phyloP scores from a whole-genome alignment of 2,797 vertebrate species.

The Tamandua tetradactyla region DNA sequence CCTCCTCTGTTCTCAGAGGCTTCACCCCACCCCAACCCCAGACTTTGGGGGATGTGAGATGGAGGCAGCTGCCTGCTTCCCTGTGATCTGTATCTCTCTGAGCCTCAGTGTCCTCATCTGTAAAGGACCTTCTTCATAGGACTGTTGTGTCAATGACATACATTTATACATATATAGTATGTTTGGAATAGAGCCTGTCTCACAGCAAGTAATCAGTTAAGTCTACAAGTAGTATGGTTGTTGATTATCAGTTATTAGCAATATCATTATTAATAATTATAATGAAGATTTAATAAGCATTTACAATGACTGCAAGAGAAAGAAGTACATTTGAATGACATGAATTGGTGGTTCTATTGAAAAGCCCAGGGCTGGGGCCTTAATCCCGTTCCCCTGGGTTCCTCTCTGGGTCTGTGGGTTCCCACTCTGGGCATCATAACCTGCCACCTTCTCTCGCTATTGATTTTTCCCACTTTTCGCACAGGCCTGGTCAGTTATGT shows the following conservation, averaged over 20 bases:
- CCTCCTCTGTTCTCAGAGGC: neutral
- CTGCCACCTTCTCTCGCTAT: neutral
- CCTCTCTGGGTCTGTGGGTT: neutral
- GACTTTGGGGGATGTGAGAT: no score
- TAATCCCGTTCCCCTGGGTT: neutral
- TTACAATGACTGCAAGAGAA: neutral
- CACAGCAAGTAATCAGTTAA: neutral
- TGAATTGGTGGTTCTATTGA: neutral
- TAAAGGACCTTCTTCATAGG: neutral
- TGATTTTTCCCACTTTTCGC: neutral
- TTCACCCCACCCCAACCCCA: neutral
- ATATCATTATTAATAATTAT: neutral
- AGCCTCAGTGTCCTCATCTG: neutral
- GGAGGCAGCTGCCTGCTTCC: neutral
- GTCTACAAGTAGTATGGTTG: neutral
- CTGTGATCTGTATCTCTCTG: neutral
- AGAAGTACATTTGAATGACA: neutral
- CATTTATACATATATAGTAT: neutral
- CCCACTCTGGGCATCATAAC: neutral
- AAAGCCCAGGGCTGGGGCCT: neutral
- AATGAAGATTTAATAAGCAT: neutral
- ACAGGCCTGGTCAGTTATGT: neutral
- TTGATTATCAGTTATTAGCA: neutral
- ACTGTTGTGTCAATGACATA: rapidly evolving
- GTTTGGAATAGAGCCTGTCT: neutral